Base-by-base conservation (phyloP, 1,140 invertebrate species). In the Drosophila virilis region DNA sequence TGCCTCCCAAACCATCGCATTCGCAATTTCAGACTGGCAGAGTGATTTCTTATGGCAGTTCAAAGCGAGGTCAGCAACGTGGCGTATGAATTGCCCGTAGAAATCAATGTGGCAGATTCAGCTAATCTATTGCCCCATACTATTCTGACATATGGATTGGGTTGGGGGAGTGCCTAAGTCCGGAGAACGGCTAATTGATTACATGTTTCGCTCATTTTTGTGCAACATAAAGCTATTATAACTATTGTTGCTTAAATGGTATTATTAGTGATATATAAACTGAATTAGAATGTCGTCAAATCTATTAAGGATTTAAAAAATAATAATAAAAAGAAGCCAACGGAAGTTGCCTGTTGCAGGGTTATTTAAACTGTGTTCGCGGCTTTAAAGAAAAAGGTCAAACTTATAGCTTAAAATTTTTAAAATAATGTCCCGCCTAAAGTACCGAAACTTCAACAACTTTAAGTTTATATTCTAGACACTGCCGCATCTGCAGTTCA, bases 31-130 rank as follows among this genome's bases (percentile, higher is more conserved):
- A 50, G 22, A 43, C 46, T 57, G 42, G 58, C 61, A 69, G 80
- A 89, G 82, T 88, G 83, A 86, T 89, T 89, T 89, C 84, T 90
- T 89, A 90, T 90, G 59, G 84, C 84, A 84, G 84, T 89, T 89
- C 84, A 89, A 78, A 78, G 70, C 37, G 80, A 71, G 84, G 80
- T 90, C 77, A 78, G 73, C 80, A 68, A 89, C 85, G 84, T 89
- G 84, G 75, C 50, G 60, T 58, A 80, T 70, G 68, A 72, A 80
- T 80, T 80, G 71, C 72, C 46, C 22, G 68, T n/a, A 46, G 38
- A 38, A 51, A 62, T 42, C 15, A 15, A 8, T 50, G 33, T 51
- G 42, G 33, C 54, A 78, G 67, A 67, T 78, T 66, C 52, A 74
- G 54, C 50, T 45, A 22, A 46, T 2, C 59, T 40, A 10, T 50